Percentiles rank a stretch among this genome's conserved stretches.
Conservation (phyloP, 23 tunicate species). For the Aplidium turbinatum region DNA sequence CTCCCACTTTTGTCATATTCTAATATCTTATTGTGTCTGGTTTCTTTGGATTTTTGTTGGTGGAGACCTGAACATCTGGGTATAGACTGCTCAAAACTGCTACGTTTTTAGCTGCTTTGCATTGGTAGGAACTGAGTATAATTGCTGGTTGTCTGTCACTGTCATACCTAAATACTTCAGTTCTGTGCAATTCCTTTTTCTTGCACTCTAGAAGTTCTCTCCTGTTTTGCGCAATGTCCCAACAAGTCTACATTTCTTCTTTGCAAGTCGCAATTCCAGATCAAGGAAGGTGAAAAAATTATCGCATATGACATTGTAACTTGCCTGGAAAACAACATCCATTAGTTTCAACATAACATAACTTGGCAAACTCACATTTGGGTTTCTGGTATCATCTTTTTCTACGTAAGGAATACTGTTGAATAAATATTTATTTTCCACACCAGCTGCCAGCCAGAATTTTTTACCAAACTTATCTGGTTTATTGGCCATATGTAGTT, state of each 20-base stretch:
- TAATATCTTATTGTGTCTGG: slow-evolving; percentile 15
- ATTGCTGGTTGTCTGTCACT: slow-evolving; percentile 22
- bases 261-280: slow-evolving; percentile 7
- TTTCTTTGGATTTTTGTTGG: slow-evolving; percentile 20
- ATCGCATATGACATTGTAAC: slow-evolving; percentile 26
- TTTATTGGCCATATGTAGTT: slow-evolving; percentile 11
- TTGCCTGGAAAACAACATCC: not conserved
- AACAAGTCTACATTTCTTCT: slow-evolving; percentile 26
- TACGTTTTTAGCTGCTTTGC: slow-evolving; percentile 30
- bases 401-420: slow-evolving; percentile 27
- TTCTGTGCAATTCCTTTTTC: slow-evolving; percentile 18
- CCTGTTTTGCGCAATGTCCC: slow-evolving; percentile 37
- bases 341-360: slow-evolving; percentile 16
- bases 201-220: not conserved
- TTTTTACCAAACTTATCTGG: slow-evolving; percentile 13
- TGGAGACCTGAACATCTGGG: slow-evolving; percentile 25
- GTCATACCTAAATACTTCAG: slow-evolving; percentile 36
- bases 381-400: slow-evolving; percentile 13
- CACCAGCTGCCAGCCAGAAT: slow-evolving; percentile 32
- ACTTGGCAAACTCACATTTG: not conserved
- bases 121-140: slow-evolving; percentile 25
- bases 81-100: slow-evolving; percentile 30
- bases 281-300: slow-evolving; percentile 27
- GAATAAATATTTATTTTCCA: slow-evolving; percentile 28
- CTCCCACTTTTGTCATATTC: slow-evolving; percentile 16